A percentile compares a stretch with the other conserved stretches of the same genome.
These are phyloP conservation scores for Drosophila emarginata DNA, from an alignment of 2,888 invertebrate genomes.

Conservation along the genomic window DNA sequence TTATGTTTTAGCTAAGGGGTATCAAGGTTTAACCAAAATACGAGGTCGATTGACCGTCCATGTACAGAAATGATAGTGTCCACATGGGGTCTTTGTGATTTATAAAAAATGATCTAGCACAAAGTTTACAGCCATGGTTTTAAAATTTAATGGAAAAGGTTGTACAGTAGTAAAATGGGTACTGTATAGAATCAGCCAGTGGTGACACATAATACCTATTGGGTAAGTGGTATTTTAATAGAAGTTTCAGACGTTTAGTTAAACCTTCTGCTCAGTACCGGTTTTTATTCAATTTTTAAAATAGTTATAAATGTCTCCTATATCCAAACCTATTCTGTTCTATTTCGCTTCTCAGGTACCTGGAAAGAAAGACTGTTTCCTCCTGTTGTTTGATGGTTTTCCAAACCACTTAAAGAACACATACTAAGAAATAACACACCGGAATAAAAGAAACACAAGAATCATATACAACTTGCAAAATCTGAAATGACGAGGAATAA, in stretches of 20 bases:
- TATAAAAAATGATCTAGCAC: no score
- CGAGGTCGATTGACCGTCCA: no score
- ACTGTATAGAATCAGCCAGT: neutral
- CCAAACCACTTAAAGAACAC: constrained; percentile 80
- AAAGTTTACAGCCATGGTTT: no score
- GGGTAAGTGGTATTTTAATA: neutral
- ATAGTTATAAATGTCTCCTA: constrained; percentile 23
- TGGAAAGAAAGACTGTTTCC: constrained; percentile 83
- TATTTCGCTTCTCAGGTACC: constrained; percentile 79
- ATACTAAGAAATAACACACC: constrained; percentile 24
- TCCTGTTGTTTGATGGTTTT: constrained; percentile 83
- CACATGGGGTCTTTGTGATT: no score
- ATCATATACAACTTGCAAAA: constrained; percentile 24
- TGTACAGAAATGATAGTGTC: no score
- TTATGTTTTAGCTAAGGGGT: no score
- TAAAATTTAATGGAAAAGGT: no score
- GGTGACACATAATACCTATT: neutral
- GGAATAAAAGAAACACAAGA: constrained; percentile 24
- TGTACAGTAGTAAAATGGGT: no score
- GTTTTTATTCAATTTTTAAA: constrained; percentile 1
- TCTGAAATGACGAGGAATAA: constrained; percentile 14
- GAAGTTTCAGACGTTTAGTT: no score
- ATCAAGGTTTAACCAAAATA: no score
- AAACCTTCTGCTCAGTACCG: no score
- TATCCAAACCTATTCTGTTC: constrained; percentile 51